Evolutionary conservation across 2,888 invertebrate genomes (phyloP), one percentile per base, ranked within the genome.

Genomic region (Galerucella calmariensis): DNA sequence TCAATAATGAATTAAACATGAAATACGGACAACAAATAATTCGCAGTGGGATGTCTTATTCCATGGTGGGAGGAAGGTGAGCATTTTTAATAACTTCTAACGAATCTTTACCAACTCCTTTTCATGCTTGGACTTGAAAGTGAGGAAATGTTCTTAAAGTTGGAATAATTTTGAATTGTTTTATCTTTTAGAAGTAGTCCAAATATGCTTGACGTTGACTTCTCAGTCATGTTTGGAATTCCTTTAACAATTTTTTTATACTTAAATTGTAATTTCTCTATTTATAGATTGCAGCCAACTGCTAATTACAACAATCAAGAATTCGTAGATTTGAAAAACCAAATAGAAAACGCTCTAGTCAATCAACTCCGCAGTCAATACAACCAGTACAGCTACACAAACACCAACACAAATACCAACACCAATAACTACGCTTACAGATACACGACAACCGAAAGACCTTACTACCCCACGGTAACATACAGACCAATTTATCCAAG

Each of bases 231-330:
- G 35, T 35, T 61, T 5, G 5, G 5, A 35, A 35, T 6, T 35
- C 35, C 2, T 35, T 5, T 5, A 4, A 35, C 5, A 35, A 35
- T 35, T 35, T 0, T 35, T 35, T 35, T 0, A 35, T 35, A 35
- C 35, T 35, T 8, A 35, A 35, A 35, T 35, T 35, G 35, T 35
- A 27, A 8, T 14, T 14, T 41, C 41, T 48, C 20, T 27, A 20
- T 68, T 65, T 63, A 2, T 58, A 72, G 80, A 44, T 71, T 83
- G 41, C 82, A 82, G 65, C 74, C 83, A 2, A 81, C 79, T 8
- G 83, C 84, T 6, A 85, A 84, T 71, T 86, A 86, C 74, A 81
- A 85, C 35, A 84, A 82, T 71, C 83, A 83, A 74, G 85, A 87
- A 76, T 79, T 87, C 5, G 79, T 81, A 35, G 83, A 84, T 75